Evolutionary conservation across 1,140 invertebrate genomes (phyloP).

Genomic region (Lutraria rhynchaena): DNA sequence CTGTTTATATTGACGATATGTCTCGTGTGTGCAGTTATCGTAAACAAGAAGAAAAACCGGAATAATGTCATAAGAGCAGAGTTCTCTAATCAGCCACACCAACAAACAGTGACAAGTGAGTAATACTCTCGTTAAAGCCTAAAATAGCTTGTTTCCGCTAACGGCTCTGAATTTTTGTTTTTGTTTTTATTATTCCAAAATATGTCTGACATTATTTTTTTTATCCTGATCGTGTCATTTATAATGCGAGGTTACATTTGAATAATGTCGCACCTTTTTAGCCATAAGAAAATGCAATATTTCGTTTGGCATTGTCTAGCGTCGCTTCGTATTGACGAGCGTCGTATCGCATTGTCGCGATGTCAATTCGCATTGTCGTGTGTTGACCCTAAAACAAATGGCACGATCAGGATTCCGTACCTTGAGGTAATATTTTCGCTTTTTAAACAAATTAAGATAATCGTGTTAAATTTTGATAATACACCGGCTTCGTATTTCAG

Average conservation of each 20-base stretch:
- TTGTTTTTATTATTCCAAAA: background rate
- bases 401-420: no score
- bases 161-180: background rate
- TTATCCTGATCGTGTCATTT: background rate
- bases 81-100: background rate
- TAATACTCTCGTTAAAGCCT: no score
- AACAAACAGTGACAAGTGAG: conserved; percentile 18
- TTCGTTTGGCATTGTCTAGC: no score
- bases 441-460: no score
- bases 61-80: background rate
- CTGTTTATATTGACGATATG: background rate
- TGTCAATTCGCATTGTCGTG: background rate
- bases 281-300: no score
- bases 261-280: background rate
- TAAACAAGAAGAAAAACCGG: conserved; percentile 4
- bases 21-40: background rate
- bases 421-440: no score
- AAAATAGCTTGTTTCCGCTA: no score
- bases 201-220: background rate
- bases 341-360: background rate
- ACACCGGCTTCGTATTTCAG: no score
- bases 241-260: background rate
- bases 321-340: background rate
- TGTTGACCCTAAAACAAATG: no score
- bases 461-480: no score